Base-by-base conservation (phyloP, 2,888 invertebrate genomes). In the Timema cristinae region DNA sequence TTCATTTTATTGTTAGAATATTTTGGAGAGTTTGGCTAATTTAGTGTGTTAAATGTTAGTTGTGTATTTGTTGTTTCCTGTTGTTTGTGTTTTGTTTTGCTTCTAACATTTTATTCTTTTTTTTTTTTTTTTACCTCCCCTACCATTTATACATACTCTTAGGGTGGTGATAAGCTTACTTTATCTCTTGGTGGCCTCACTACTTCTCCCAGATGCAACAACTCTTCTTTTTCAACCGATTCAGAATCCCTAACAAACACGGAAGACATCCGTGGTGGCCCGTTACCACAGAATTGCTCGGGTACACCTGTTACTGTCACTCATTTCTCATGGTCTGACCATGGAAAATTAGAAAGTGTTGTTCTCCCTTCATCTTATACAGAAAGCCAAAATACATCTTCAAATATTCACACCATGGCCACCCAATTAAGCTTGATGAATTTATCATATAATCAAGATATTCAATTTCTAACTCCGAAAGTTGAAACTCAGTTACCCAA, bases 111-210 rank as follows among this genome's bases (percentile, higher is more conserved):
- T 63, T 56, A 50, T 72, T 54, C 56, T 73, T 71, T 71, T 67
- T 74, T 76, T 68, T 73, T 72, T 75, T 75, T 69, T 77, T 76
- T 77, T 75, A 73, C 75, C 69, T 32, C 63, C 63, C 61, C 50
- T 51, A 32, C 79, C 78, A 77, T 76, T 75, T 32, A 32, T 32
- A 32, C 32, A 32, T 4, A 32, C 32, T 32, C 78, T 78, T 79
- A 90, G 90, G 90, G 90, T 76, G 90, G 90, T 78, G 90, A 90
- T 80, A 90, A 89, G 80, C 81, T 90, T 79, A 90, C 90, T 71
- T 82, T 90, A 73, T 86, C 87, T 74, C 87, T 90, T 77, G 86
- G 86, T 77, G 89, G 89, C 68, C 81, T 81, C 6, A 79, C 79
- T 61, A 69, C 72, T 15, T 32, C 73, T 50, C 69, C 75, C 54